These are phyloP conservation scores for Salvator merianae DNA, from an alignment of 2,113 vertebrate species.

Conservation along the genomic window DNA sequence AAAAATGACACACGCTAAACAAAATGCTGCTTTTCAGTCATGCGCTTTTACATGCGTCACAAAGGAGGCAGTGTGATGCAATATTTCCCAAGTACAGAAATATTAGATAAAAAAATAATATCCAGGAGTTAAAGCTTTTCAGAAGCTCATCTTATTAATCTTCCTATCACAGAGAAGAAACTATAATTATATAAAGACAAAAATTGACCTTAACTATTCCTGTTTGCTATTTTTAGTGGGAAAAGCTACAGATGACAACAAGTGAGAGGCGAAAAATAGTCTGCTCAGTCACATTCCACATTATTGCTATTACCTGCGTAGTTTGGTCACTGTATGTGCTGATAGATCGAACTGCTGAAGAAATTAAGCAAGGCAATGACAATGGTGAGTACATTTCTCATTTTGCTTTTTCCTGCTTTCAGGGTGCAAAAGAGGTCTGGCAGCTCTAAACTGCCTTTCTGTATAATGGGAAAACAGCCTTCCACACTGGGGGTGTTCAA, in stretches of 20 bases:
- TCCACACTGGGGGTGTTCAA: no score
- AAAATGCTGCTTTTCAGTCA: neutral
- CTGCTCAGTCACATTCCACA: constrained; percentile 92
- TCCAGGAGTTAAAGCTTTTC: neutral
- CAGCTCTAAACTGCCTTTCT: no score
- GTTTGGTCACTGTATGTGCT: constrained; percentile 92
- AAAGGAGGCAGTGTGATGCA: constrained; percentile 36
- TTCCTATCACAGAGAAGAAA: constrained; percentile 12
- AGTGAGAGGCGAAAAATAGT: constrained; percentile 93
- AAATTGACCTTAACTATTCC: neutral
- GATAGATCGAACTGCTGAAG: constrained; percentile 88
- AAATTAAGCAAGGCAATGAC: constrained; percentile 89
- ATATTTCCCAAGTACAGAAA: rapidly evolving
- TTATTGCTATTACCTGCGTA: constrained; percentile 91
- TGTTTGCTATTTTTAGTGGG: constrained; percentile 83
- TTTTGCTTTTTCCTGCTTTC: neutral
- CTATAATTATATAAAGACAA: neutral
- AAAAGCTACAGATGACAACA: constrained; percentile 93
- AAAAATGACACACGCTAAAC: neutral
- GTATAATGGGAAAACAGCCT: no score
- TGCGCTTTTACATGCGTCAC: neutral
- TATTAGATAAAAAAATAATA: neutral
- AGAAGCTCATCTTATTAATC: neutral
- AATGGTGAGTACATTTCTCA: constrained; percentile 79
- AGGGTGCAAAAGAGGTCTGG: no score